These are phyloP conservation scores for Lepus oiostolus DNA, from an alignment of 2,797 vertebrate species.

Conservation along the genomic window DNA sequence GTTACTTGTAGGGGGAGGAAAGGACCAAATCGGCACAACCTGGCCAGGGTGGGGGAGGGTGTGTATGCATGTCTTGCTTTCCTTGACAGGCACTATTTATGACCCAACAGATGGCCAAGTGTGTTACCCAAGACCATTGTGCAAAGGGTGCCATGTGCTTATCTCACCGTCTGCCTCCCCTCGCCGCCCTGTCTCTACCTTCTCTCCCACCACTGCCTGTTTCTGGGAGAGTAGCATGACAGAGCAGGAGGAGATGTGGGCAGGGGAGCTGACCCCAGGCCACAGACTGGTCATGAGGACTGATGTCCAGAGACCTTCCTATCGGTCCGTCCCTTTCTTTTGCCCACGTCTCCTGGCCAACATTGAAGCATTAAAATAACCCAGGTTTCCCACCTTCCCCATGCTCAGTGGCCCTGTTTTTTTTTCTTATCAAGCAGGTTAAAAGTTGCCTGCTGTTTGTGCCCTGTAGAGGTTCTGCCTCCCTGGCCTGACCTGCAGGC, in stretches of 20 bases:
- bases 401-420: background rate
- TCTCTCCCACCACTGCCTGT: background rate
- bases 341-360: background rate
- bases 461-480: background rate
- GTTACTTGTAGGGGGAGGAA: constrained; percentile 5
- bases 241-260: background rate
- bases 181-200: background rate
- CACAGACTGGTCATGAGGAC: background rate
- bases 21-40: constrained; percentile 1
- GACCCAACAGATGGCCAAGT: constrained; percentile 70
- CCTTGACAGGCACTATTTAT: constrained; percentile 75
- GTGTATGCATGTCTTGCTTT: background rate
- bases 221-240: constrained; percentile 14
- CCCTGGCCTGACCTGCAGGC: background rate
- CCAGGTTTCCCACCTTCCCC: no score
- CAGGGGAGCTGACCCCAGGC: background rate
- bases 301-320: background rate
- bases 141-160: constrained; percentile 69
- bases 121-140: constrained; percentile 55
- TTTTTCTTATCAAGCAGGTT: background rate
- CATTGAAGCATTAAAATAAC: background rate
- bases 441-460: background rate
- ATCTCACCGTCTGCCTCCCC: constrained; percentile 40
- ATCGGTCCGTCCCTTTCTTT: background rate
- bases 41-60: background rate